phyloP scores from a whole-genome alignment of 2,888 invertebrate species.

The Lampropteryx suffumata region DNA sequence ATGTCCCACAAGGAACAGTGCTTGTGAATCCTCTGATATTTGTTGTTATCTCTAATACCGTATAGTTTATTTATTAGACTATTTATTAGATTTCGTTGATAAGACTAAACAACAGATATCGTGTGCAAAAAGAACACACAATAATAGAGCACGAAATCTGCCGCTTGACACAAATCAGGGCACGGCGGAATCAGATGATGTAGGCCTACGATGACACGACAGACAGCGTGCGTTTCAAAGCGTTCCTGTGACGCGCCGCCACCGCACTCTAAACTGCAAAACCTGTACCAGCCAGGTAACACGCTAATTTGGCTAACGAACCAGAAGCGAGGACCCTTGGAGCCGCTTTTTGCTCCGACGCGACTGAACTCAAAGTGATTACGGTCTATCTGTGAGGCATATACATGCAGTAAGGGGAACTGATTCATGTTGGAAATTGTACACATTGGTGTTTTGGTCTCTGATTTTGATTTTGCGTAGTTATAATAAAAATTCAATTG shows the following conservation, averaged over 20 bases:
- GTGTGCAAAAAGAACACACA: too few species aligned
- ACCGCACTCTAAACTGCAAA: conserved; percentile 44
- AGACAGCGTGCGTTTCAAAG: conserved; percentile 38
- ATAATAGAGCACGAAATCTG: conserved; percentile 2
- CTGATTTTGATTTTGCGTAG: too few species aligned
- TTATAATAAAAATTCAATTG: too few species aligned
- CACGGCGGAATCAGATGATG: too few species aligned
- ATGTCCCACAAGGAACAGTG: too few species aligned
- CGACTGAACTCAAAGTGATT: conserved; percentile 48
- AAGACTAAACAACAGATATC: too few species aligned
- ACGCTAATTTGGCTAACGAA: conserved; percentile 77
- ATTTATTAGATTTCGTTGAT: too few species aligned
- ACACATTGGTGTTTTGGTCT: neutral
- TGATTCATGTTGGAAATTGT: neutral
- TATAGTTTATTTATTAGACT: too few species aligned
- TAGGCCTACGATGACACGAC: neutral
- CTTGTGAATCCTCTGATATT: too few species aligned
- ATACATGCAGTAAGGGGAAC: neutral
- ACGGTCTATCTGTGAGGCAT: conserved; percentile 22
- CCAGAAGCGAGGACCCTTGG: conserved; percentile 58
- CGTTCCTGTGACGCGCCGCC: conserved; percentile 46
- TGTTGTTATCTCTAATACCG: too few species aligned
- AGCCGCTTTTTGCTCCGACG: conserved; percentile 59
- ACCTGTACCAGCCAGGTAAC: conserved; percentile 49
- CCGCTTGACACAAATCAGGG: neutral